Base-by-base conservation (phyloP, 2,888 invertebrate species). In the Nephrotoma appendiculata region DNA sequence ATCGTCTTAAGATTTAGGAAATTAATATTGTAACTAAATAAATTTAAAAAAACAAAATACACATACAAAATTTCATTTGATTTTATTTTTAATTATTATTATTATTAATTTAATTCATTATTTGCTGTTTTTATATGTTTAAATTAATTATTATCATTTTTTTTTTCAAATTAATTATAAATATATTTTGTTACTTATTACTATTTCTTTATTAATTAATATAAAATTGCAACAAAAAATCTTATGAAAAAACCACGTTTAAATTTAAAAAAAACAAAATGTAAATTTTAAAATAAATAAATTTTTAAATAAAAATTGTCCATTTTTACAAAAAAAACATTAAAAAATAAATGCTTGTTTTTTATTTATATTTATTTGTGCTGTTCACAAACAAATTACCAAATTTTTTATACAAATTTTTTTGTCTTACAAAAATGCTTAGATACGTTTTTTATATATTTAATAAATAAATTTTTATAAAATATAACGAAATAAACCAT, bases 1-100 rank as follows among this genome's bases (percentile, higher is more conserved):
- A 86, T 87, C 90, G 42, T 89, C 89, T 88, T 89, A 88, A 88
- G 88, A 87, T 85, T 87, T 84, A 42, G 31, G 41, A 86, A 83
- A 86, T 41, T 86, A 71, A 71, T 71, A 31, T 71, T 71, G 15
- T 15, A 86, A n/a, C 87, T 86, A 86, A 85, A 57, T 19, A 87
- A 85, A 86, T 57, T 86, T 83, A 31, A 87, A 45, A 84, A 45
- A 87, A 86, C 86, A 86, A 86, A 83, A 87, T 44, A 86, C 11
- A 19, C 57, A 52, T n/a, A 12, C 15, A 57, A 71, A 7, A 31
- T 71, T 71, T 71, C 45, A 87, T 87, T 86, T n/a, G 57, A 86
- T 88, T 87, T 88, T 86, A 86, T 87, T 86, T 87, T 71, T 41
- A 6, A 71, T 41, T 19, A 19, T 19, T 41, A 71, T 41, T 19